Conservation (phyloP, 2,888 invertebrate species). For the Melipona beecheii region DNA sequence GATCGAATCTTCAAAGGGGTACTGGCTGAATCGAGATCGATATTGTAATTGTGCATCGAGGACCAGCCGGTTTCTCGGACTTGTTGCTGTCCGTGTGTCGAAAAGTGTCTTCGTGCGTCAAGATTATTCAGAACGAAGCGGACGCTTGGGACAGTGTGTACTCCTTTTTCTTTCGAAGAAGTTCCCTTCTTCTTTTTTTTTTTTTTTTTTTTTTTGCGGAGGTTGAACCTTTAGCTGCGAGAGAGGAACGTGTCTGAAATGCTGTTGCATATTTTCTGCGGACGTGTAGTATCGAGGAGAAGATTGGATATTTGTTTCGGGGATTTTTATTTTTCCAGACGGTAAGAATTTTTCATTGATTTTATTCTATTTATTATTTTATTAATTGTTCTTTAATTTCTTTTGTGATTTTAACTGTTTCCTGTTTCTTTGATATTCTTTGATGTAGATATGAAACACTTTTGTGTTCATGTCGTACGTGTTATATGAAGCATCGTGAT, state of each 20-base stretch:
- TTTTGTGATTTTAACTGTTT: not conserved
- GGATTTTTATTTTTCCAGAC: not conserved
- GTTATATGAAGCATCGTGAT: too few relatives aligned
- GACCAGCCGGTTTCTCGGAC: slow-evolving; percentile 10
- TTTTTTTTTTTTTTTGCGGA: too few relatives aligned
- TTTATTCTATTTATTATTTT: not conserved
- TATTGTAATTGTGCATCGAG: slow-evolving; percentile 1
- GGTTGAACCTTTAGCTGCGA: not conserved
- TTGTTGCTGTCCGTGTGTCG: not conserved
- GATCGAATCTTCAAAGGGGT: not conserved
- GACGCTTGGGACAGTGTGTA: not conserved
- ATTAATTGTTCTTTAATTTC: too few relatives aligned
- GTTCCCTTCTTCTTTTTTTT: not conserved
- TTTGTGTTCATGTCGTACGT: not conserved
- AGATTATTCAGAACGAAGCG: not conserved
- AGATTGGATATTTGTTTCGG: not conserved
- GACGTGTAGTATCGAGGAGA: not conserved
- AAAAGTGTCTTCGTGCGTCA: not conserved
- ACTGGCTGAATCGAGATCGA: not conserved
- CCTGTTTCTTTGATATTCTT: too few relatives aligned
- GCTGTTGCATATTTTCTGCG: not conserved
- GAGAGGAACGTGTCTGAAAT: not conserved
- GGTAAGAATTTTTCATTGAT: not conserved
- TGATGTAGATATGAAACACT: not conserved
- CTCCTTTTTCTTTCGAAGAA: not conserved